Base-by-base conservation (phyloP, 2,113 vertebrate genomes). In the Pedionomus torquatus region DNA sequence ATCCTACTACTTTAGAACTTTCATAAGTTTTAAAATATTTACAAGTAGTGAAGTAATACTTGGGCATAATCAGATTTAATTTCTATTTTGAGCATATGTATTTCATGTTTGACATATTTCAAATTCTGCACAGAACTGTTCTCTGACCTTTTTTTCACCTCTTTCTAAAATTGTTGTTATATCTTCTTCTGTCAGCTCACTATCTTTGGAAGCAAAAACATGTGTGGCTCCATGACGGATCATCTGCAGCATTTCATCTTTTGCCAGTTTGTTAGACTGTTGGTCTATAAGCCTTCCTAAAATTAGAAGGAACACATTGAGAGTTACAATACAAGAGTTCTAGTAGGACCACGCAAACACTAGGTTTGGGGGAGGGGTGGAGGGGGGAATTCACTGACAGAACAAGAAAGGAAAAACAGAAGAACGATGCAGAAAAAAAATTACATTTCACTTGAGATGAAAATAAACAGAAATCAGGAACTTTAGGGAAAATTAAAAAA, bases 191-290 rank as follows among this genome's bases (percentile, higher is more conserved):
- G 99, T 99, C 90, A 99, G 96, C 83, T 99, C 99, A 48, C 98
- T 99, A 52, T 99, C 99, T 95, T 99, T 99, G 92, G 99, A 99
- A 92, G 99, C 98, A 89, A 99, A 99, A 54, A 99, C 99, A 21
- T 99, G 99, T 0, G 99, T 99, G 35, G 99, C 99, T 58, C 99
- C 99, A 5, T 99, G 99, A 3, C 99, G 98, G 83, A 99, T 99
- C 99, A 99, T 99, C 97, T 99, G 99, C 90, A 99, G 97, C 99
- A 99, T 99, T 97, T 99, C 99, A 80, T 99, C 99, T 85, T 99
- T 99, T 43, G 98, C 99, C 81, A 99, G 95, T 92, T 99, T 99
- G 90, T 98, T 99, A 75, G 98, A 98, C 83, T 99, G 99, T 55
- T 99, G 99, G 75, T 99, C 99, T 92, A 99, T 99, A 28, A 99